A percentile compares a stretch with the other conserved stretches of the same genome.
Conservation (phyloP, 1,140 invertebrate species). For the Helicoverpa zea region DNA sequence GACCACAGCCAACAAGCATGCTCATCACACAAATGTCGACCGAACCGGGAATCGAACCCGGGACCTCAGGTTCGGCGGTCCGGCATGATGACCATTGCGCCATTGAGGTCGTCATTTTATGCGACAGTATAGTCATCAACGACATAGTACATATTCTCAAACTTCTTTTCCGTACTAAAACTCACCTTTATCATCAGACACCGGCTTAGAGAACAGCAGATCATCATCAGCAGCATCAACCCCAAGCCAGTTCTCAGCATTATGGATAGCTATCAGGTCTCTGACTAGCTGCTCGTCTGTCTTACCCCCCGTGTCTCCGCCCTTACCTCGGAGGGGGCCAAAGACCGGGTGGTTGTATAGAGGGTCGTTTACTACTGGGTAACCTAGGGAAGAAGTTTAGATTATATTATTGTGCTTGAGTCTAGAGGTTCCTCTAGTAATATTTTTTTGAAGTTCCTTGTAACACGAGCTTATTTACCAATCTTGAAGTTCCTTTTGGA, state of each 20-base stretch:
- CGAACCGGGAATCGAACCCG: too few relatives aligned
- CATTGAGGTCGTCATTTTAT: too few relatives aligned
- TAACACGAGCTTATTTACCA: too few relatives aligned
- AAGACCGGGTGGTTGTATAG: constrained; percentile 98
- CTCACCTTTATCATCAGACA: constrained; percentile 88
- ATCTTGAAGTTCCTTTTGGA: too few relatives aligned
- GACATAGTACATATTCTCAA: too few relatives aligned
- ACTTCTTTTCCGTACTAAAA: not conserved
- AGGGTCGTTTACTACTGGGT: constrained; percentile 98
- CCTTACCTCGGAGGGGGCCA: constrained; percentile 96
- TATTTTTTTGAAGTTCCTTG: not conserved
- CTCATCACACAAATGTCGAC: too few relatives aligned
- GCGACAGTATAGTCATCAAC: too few relatives aligned
- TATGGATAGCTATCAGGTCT: constrained; percentile 96
- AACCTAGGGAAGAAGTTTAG: constrained; percentile 88
- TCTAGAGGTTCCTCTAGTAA: too few relatives aligned
- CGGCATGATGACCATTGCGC: too few relatives aligned
- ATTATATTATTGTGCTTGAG: not conserved
- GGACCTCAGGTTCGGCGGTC: too few relatives aligned
- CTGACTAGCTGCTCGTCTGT: constrained; percentile 96
- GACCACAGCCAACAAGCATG: too few relatives aligned
- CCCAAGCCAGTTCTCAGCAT: constrained; percentile 97
- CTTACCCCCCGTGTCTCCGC: constrained; percentile 96
- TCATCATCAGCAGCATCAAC: constrained; percentile 95
- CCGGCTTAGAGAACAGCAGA: constrained; percentile 91